Base-by-base conservation (phyloP, 2,113 vertebrate species). In the Psophia crepitans region DNA sequence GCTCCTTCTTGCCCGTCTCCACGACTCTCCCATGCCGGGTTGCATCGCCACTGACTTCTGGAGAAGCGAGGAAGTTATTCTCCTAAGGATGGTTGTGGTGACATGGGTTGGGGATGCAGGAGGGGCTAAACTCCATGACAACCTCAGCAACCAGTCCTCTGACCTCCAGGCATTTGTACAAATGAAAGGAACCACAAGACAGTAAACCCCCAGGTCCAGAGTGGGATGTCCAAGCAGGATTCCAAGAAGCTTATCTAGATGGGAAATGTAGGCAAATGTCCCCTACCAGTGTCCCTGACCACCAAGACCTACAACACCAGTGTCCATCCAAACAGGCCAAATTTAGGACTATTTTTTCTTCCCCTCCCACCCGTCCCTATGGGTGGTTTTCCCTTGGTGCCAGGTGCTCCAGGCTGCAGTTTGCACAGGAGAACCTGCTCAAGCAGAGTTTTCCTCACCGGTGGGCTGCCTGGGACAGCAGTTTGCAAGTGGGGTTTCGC, bases 1-100 rank as follows among this genome's bases (percentile, higher is more conserved):
- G 14, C 30, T 41, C 35, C 17, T 78, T 56, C 61, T 49, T 37
- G n/a, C 39, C 32, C 24, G 21, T 41, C 48, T 68, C 82, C 39
- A 30, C 2, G 0, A 32, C 23, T 26, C 24, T 49, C 30, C 37
- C 41, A 12, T 1, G 0, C 14, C 33, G 32, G 21, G 32, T 14
- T 12, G 30, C 41, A 28, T 14, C 33, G 11, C 27, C 53, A 37
- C 14, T 2, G 6, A 5, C 60, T 80, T 14, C 75, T 69, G 68
- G 30, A 74, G 61, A 27, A 3, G 28, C 10, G 11, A 20, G 30
- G 24, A 15, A 48, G n/a, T 58, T 66, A 26, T 39, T 51, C 23
- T 51, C 32, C 6, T 33, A 17, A 22, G 4, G n/a, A 73, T 8
- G 69, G 12, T 30, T 26, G 21, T 7, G 14, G n/a, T 48, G 57